Base-by-base conservation (phyloP, 2,888 invertebrate species). In the Drosophila merina region DNA sequence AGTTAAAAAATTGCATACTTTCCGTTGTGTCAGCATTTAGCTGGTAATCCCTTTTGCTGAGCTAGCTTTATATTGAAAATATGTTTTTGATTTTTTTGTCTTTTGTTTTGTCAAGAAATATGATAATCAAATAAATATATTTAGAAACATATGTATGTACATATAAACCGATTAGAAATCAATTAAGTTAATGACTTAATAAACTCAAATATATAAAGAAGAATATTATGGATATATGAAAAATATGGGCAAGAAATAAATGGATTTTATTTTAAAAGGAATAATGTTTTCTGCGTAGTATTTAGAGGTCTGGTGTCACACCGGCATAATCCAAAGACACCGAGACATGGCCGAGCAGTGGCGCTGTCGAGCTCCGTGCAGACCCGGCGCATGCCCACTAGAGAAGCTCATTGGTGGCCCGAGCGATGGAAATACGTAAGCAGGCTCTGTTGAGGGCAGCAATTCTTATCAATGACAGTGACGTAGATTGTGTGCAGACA, bases 381-480 rank as follows among this genome's bases (percentile, higher is more conserved):
- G 87, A 42, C 6, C 64, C 33, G 48, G 67, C 73, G 87, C 88
- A 84, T 68, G 87, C 80, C 87, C 63, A 54, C 0, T 78, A 8
- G 2, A 1, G 31, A 20, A 42, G 48, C 26, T 25, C 8, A 40
- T 44, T 62, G 20, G 10, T 26, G 25, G 56, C 33, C 26, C 48
- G 3, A 57, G 4, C 54, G 4, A 38, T 10, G 55, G 60, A 62
- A 57, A 57, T 69, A 76, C 86, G 82, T 82, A 82, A 87, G 88
- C 83, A 82, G 70, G 51, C 81, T 69, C 57, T 74, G 59, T 69
- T 57, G 74, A 71, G 75, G 59, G 14, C 67, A 69, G 75, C 80
- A 74, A 78, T 72, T 81, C 87, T 84, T 84, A 84, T 84, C 84
- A 84, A 84, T 84, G 84, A 78, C 76, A 84, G 74, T 84, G 84